phyloP scores from a whole-genome alignment of 2,113 vertebrate species.

The Lagopus leucura region DNA sequence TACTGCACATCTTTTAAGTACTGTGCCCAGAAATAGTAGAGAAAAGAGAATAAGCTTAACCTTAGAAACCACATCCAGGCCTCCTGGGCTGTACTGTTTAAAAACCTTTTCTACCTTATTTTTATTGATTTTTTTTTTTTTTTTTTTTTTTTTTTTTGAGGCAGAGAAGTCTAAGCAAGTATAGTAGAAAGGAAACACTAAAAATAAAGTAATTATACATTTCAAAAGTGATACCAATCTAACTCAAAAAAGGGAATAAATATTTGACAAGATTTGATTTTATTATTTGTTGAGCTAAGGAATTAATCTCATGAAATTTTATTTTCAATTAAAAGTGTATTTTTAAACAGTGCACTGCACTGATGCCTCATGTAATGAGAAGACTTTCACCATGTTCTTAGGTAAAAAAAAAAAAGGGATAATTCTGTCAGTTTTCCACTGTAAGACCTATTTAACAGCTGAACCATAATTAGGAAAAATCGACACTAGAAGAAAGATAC shows the following conservation, averaged over 20 bases:
- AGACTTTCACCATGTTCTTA: background rate
- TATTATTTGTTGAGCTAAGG: background rate
- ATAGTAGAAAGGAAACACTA: background rate
- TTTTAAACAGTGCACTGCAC: background rate
- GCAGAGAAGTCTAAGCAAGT: background rate
- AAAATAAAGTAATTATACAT: background rate
- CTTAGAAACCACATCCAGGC: background rate
- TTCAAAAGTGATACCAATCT: background rate
- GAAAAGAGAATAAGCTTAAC: background rate
- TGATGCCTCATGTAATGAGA: background rate
- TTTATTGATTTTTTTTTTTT: background rate
- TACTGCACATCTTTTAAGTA: background rate
- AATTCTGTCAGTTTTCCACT: background rate
- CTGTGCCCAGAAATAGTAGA: background rate
- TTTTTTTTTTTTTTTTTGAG: background rate
- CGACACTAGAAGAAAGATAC: background rate
- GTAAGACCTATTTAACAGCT: background rate
- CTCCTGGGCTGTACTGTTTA: background rate
- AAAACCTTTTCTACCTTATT: rapidly evolving
- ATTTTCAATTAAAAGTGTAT: background rate
- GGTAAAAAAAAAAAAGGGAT: background rate
- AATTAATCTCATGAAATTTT: background rate
- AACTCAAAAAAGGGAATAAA: background rate
- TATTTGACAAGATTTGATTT: background rate
- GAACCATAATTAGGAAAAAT: background rate